A percentile compares a stretch with the other conserved stretches of the same genome.
Conservation (phyloP, 2,113 vertebrate species). For the Proteles cristata region DNA sequence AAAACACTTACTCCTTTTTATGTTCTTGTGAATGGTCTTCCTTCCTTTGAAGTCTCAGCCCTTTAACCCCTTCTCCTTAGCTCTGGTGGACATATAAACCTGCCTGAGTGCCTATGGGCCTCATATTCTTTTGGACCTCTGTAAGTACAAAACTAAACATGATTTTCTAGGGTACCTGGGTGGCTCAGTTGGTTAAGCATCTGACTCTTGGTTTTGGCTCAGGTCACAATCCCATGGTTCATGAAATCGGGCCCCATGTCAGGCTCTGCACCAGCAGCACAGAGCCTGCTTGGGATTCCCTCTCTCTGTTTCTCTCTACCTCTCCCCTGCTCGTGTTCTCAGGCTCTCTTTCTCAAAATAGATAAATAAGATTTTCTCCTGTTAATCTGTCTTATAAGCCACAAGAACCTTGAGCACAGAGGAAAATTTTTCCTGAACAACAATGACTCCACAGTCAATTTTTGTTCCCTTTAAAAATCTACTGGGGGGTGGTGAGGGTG, state of each 20-base stretch:
- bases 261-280: too few relatives aligned
- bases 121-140: not conserved
- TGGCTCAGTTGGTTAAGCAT: too few relatives aligned
- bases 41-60: not conserved
- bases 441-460: slow-evolving; percentile 45
- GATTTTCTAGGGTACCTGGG: not conserved
- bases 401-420: not conserved
- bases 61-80: not conserved
- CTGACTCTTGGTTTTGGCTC: too few relatives aligned
- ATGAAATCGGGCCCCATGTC: too few relatives aligned
- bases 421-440: not conserved
- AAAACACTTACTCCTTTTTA: not conserved
- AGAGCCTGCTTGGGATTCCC: too few relatives aligned
- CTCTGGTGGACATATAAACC: not conserved
- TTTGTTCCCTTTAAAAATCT: slow-evolving; percentile 59
- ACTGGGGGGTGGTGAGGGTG: not conserved
- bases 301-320: too few relatives aligned
- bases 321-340: too few relatives aligned
- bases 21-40: not conserved
- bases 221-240: too few relatives aligned
- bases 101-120: not conserved
- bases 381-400: not conserved
- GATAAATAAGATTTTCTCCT: not conserved
- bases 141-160: not conserved
- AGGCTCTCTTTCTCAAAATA: too few relatives aligned